phyloP scores from a whole-genome alignment of 2,888 invertebrate species.

The Oscheius sp. region DNA sequence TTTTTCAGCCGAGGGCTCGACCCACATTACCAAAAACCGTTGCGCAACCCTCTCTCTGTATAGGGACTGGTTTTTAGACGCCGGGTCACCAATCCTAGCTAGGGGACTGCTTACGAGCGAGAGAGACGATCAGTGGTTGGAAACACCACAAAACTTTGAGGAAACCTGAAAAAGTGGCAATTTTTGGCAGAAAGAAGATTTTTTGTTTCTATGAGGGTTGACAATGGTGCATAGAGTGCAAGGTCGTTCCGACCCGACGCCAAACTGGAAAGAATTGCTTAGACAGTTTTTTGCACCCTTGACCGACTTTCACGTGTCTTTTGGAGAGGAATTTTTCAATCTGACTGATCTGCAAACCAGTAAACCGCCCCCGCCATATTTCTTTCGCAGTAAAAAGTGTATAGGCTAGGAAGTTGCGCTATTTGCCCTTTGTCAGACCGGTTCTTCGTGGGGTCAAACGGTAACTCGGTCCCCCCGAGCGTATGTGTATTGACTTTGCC shows the following conservation, averaged over 20 bases:
- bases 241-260: no score
- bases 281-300: no score
- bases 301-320: no score
- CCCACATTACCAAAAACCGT: constrained; percentile 36
- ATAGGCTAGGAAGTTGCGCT: constrained; percentile 22
- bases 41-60: constrained; percentile 32
- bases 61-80: constrained; percentile 31
- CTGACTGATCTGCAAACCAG: background rate
- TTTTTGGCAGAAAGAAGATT: background rate
- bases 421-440: constrained; percentile 31
- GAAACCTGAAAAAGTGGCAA: background rate
- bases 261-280: no score
- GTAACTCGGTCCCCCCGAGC: constrained; percentile 10
- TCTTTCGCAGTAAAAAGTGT: constrained; percentile 20
- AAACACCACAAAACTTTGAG: background rate
- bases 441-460: constrained; percentile 35
- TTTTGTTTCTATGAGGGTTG: background rate
- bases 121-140: no score
- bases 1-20: constrained; percentile 33
- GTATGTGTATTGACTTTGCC: constrained; percentile 33
- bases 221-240: no score
- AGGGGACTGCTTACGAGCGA: background rate
- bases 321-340: no score
- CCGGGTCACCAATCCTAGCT: constrained; percentile 31
- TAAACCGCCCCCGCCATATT: background rate